Percentiles rank a stretch among this genome's conserved stretches.
These are phyloP conservation scores for Trochalopteron elliotii DNA, from an alignment of 2,113 vertebrate species.

Conservation along the genomic window DNA sequence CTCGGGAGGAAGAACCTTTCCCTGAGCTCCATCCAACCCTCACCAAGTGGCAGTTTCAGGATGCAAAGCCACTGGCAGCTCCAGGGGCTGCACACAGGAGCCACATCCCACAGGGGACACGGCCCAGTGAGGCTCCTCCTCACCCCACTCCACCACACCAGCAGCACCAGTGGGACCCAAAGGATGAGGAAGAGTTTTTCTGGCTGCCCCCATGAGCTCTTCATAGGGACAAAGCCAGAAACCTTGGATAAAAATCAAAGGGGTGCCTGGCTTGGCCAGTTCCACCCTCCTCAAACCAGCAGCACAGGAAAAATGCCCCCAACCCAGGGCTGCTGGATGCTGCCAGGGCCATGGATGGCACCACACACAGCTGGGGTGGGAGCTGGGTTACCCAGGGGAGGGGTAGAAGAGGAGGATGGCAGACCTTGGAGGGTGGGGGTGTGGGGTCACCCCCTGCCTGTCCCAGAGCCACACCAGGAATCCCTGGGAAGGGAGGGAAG, in stretches of 20 bases:
- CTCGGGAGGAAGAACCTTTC: not conserved
- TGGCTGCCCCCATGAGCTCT: not conserved
- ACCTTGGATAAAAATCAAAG: not conserved
- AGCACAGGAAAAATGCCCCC: not conserved
- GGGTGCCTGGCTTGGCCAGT: not conserved
- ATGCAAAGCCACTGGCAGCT: not conserved
- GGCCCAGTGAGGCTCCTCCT: not conserved
- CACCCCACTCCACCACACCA: rapidly evolving
- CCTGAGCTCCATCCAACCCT: not conserved
- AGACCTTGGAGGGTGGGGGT: not conserved
- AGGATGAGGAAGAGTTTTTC: not conserved
- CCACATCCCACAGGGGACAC: rapidly evolving
- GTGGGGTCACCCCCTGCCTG: not conserved
- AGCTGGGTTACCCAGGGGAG: not conserved
- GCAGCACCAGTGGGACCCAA: not conserved
- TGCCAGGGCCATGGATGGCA: not conserved
- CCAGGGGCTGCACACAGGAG: not conserved
- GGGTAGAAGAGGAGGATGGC: rapidly evolving
- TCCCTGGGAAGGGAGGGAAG: not conserved
- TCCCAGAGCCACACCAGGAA: rapidly evolving
- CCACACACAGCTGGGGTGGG: rapidly evolving
- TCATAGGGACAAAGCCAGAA: not conserved
- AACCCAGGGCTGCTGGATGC: rapidly evolving
- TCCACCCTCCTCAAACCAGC: not conserved
- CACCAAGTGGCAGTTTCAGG: not conserved